phyloP scores from a whole-genome alignment of 2,113 vertebrate genomes.

The Nycticebus coucang region DNA sequence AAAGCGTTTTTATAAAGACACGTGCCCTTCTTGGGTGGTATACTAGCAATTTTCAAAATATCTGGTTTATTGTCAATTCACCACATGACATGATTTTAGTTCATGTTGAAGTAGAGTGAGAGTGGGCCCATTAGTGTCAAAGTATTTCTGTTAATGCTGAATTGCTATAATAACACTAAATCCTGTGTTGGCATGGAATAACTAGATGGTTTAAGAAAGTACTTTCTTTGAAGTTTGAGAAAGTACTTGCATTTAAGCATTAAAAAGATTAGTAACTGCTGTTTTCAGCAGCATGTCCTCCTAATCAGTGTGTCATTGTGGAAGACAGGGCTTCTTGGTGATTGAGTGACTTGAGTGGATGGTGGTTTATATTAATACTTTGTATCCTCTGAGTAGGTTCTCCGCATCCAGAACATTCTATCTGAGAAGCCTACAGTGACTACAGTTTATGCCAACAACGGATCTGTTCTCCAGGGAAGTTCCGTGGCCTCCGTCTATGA shows the following conservation, averaged over 20 bases:
- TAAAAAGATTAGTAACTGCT: conserved; percentile 53
- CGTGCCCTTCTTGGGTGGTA: conserved; percentile 12
- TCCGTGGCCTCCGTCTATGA: conserved; percentile 88
- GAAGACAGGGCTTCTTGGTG: conserved; percentile 33
- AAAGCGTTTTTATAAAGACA: conserved; percentile 62
- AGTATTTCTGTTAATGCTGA: conserved; percentile 58
- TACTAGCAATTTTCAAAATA: conserved; percentile 64
- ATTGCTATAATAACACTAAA: conserved; percentile 71
- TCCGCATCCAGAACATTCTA: conserved; percentile 92
- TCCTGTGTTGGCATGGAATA: conserved; percentile 61
- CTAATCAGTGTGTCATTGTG: conserved; percentile 45
- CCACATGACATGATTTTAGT: conserved; percentile 55
- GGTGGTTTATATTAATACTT: conserved; percentile 37
- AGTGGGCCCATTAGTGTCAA: conserved; percentile 5
- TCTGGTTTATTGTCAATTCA: conserved; percentile 67
- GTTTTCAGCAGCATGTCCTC: conserved; percentile 35
- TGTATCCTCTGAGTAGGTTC: conserved; percentile 84
- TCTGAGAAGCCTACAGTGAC: conserved; percentile 90
- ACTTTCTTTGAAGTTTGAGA: conserved; percentile 60
- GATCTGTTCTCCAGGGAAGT: conserved; percentile 90
- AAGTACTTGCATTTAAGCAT: conserved; percentile 65
- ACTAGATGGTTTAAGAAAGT: conserved; percentile 58
- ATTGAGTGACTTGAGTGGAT: background rate
- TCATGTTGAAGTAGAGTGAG: background rate
- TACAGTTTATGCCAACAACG: conserved; percentile 90